Evolutionary conservation across 2,797 vertebrate species (phyloP).

Genomic region (Okamejei kenojei): DNA sequence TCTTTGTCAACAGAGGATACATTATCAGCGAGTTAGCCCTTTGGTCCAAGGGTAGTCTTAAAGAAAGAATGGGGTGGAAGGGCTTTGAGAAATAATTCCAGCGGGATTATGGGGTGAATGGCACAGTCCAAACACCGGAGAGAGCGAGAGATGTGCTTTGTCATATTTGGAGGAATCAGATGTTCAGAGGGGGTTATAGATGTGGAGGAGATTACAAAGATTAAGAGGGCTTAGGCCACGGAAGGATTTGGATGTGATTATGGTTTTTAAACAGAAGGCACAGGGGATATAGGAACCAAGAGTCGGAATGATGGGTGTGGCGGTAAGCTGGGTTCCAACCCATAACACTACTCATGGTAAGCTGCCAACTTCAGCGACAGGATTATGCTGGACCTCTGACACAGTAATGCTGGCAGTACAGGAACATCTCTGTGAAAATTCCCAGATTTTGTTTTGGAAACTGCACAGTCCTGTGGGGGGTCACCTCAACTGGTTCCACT

Average conservation of each 20-base stretch:
- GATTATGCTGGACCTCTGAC: neutral
- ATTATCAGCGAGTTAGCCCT: neutral
- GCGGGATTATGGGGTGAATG: neutral
- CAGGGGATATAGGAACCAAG: neutral
- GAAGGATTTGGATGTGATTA: neutral
- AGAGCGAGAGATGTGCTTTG: neutral
- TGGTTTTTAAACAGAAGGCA: neutral
- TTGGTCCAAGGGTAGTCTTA: neutral
- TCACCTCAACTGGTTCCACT: neutral
- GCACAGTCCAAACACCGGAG: neutral
- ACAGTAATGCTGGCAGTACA: neutral
- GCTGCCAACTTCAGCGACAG: neutral
- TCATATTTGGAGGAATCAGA: neutral
- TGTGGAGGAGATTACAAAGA: neutral
- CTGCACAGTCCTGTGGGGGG: neutral
- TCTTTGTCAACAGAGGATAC: neutral
- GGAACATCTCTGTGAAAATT: neutral
- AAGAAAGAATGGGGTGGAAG: neutral
- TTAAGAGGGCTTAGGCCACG: neutral
- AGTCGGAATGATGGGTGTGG: neutral
- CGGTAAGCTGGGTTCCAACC: neutral
- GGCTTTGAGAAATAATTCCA: neutral
- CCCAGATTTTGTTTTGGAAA: neutral
- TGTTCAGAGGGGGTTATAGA: neutral
- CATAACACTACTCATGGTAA: neutral